Conservation (phyloP, 2,113 vertebrate genomes). For the rabbit (Oryctolagus cuniculus) region DNA sequence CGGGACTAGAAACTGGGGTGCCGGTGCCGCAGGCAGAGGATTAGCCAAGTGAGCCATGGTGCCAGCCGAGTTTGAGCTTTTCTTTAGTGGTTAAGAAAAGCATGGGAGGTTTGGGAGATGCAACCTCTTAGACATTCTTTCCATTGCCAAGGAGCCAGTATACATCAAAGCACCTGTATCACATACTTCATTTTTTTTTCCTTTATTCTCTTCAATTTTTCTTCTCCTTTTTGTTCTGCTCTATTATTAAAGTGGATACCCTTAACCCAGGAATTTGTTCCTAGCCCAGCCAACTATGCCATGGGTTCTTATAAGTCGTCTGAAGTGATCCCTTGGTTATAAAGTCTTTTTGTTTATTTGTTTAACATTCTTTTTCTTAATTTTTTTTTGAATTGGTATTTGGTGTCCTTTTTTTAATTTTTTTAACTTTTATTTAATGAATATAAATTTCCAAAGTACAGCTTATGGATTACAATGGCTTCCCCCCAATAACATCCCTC, state of each 20-base stretch:
- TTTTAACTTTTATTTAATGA: too few relatives aligned
- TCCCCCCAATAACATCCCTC: too few relatives aligned
- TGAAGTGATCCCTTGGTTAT: neutral
- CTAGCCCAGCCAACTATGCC: neutral
- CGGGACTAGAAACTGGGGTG: too few relatives aligned
- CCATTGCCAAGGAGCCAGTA: neutral
- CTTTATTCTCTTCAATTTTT: neutral
- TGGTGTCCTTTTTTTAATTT: too few relatives aligned
- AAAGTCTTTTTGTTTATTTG: neutral
- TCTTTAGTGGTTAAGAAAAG: neutral
- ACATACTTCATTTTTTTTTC: neutral
- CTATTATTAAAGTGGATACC: neutral
- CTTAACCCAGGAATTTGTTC: neutral
- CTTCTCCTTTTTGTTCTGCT: neutral
- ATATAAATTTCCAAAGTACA: too few relatives aligned
- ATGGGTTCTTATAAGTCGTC: neutral
- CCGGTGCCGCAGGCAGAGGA: too few relatives aligned
- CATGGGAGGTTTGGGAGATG: neutral
- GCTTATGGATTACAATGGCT: too few relatives aligned
- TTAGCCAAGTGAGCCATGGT: too few relatives aligned
- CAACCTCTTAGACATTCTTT: neutral
- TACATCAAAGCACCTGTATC: neutral
- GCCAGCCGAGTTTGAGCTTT: neutral
- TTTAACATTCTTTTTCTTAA: conserved; percentile 27
- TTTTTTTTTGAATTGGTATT: too few relatives aligned